Base-by-base conservation (phyloP, 30 jellyfish, hydroid and myxozoan genomes). In the Clytia hemisphaerica region DNA sequence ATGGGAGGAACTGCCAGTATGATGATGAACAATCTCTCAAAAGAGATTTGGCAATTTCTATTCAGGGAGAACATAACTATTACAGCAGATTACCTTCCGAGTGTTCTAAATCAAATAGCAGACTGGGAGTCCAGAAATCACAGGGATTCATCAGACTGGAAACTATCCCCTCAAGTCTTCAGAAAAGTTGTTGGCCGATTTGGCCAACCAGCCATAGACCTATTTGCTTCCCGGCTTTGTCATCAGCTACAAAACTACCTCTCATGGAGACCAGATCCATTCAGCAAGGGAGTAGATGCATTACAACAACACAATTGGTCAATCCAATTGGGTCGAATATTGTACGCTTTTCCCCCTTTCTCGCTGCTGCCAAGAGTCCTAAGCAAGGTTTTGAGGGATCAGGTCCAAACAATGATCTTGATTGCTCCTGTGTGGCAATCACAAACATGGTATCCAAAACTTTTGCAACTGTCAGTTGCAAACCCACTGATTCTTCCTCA, bases 91-190 rank as follows among this genome's bases (percentile, higher is more conserved):
- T 30, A 66, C 50, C 10, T 34, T 22, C 34, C 26, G 42, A 4
- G 79, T 37, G 31, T 44, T 37, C 15, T 37, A 53, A 66, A 66
- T 12, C 24, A 4, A 66, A 6, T 35, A 28, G 79, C 79, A 28
- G 79, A 66, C 70, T 66, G 79, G 80, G 80, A 45, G 37, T 42
- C 73, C 5, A 24, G 80, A 55, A 68, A 68, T 37, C 27, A 37
- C 7, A 32, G 32, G 61, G 71, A 33, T 49, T 46, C 80, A 38
- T 44, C 72, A 71, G 70, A 68, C 36, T 68, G 75, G 75, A 45
- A 68, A 45, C 71, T 68, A 27, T 29, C 46, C 16, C 67, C 38
- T 34, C 38, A 47, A 33, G 49, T 64, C 4, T 64, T 64, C 45
- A 47, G 42, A 64, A 37, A 35, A 34, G 35, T 64, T 50, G 37